Evolutionary conservation across 2,888 invertebrate species (phyloP), one percentile per base, ranked within the genome.

Genomic region (Stomorhina lunata): DNA sequence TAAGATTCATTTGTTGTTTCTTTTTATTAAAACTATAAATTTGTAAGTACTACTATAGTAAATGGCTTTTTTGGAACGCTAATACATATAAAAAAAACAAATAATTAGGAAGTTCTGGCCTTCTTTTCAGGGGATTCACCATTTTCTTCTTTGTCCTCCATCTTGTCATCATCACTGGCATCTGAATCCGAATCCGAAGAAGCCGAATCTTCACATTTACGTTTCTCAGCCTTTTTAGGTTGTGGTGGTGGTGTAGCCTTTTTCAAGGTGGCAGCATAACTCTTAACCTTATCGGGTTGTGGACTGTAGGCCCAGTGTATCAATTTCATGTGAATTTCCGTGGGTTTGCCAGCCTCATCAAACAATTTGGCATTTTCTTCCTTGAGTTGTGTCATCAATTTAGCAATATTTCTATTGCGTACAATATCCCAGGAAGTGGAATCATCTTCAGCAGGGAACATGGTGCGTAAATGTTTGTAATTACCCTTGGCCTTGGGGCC

Each of bases 291-390:
- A 29, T 93, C 92, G 0, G 93, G 93, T 82, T 95, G 95, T 0
- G 95, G 94, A 57, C 95, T 95, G 87, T 95, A 96, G 0, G 94
- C 95, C 95, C 95, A 95, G 73, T 95, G 92, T 53, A 96, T 93
- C 87, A 95, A 91, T 85, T 94, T 92, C 79, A 95, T 86, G 86
- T 96, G 96, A 72, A 94, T 93, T 45, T 92, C 92, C 0, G 94
- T 94, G 0, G 96, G 96, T 55, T 94, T 92, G 34, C 95, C 95
- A 79, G 93, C 92, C 0, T 93, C 93, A 29, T 93, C 92, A 89
- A 94, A 94, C 0, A 95, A 90, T 86, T 95, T 93, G 0, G 92
- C 92, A 50, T 93, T 92, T 12, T 93, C 93, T n/a, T 93, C 92
- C 90, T 95, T 93, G 15, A 93, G 92, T 85, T 92, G 90, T 10